Base-by-base conservation (phyloP, 64 coral and sea anemone genomes). In the Astreopora myriophthalma region DNA sequence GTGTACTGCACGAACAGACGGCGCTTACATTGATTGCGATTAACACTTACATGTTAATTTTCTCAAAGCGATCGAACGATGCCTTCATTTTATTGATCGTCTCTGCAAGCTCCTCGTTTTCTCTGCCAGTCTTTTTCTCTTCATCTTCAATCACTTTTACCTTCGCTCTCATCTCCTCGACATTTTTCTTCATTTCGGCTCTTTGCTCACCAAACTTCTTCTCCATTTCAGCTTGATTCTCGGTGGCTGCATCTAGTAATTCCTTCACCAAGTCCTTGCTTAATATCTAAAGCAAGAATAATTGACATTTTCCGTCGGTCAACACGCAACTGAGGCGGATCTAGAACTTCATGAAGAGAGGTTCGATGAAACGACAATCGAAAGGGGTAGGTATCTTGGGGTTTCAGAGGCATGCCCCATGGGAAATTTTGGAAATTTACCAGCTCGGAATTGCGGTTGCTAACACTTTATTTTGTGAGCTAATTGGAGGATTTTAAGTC, bases 61-160 rank as follows among this genome's bases (percentile, higher is more conserved):
- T 75, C 52, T 97, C 95, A 97, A 97, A 94, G 32, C 87, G 87
- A 25, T 76, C 36, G 35, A 97, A 78, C 22, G 95, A 84, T n/a
- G 76, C 86, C 70, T 90, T 97, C 20, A 97, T 74, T 44, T 87
- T 86, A 34, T 86, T 69, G 34, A 97, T 51, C n/a, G 78, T 91
- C 68, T 90, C 62, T 35, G 76, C 85, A 4, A 87, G 63, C n/a
- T 79, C 30, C 17, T 85, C 51, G 8, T 55, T 65, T 17, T 81
- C 69, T 14, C 57, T 20, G 32, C 80, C 95, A 62, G 68, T 68
- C 30, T 39, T 74, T 11, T 51, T 32, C 6, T 96, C 91, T 24
- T 44, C 74, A 6, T 85, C 90, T 77, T 94, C 95, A 33, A 97
- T 97, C 38, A 94, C 87, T 48, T 86, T 48, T 11, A 97, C 71